Conservation (phyloP, 2,888 invertebrate genomes). For the Patella ulyssiponensis region DNA sequence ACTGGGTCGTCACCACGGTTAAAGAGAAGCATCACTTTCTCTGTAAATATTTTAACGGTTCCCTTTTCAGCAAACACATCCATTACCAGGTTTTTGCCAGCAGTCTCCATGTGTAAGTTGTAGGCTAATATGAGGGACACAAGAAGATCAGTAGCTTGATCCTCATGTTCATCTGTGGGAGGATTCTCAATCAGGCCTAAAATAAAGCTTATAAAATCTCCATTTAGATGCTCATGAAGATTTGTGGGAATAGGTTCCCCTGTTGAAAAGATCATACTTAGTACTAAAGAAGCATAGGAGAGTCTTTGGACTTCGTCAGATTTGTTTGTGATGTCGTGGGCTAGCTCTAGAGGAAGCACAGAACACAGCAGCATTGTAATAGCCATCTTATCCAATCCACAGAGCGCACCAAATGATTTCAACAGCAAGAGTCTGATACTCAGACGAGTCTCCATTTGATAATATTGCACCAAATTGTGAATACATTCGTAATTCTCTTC, state of each 20-base stretch:
- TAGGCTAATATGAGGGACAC: constrained; percentile 88
- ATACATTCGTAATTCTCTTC: constrained; percentile 88
- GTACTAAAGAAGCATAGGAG: constrained; percentile 82
- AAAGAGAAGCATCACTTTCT: constrained; percentile 87
- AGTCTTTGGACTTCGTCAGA: constrained; percentile 43
- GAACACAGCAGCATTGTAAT: constrained; percentile 88
- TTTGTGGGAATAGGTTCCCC: constrained; percentile 87
- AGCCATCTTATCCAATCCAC: constrained; percentile 86
- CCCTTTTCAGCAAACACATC: constrained; percentile 69
- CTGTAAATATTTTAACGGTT: constrained; percentile 89
- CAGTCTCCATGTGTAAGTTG: constrained; percentile 85
- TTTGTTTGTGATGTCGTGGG: constrained; percentile 77
- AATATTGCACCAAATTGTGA: constrained; percentile 89
- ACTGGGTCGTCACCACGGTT: constrained; percentile 86
- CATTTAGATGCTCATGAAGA: constrained; percentile 84
- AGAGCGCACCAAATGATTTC: constrained; percentile 90
- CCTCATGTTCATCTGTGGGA: constrained; percentile 85
- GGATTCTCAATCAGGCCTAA: constrained; percentile 87
- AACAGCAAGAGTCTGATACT: constrained; percentile 81
- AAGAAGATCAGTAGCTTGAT: constrained; percentile 87
- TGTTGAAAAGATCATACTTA: constrained; percentile 91
- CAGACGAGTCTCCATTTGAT: constrained; percentile 82
- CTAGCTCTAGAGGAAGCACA: constrained; percentile 90
- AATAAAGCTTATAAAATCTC: constrained; percentile 85
- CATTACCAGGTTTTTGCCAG: constrained; percentile 70